Evolutionary conservation across 2,888 invertebrate genomes (phyloP).

Genomic region (Brachycybe producta): DNA sequence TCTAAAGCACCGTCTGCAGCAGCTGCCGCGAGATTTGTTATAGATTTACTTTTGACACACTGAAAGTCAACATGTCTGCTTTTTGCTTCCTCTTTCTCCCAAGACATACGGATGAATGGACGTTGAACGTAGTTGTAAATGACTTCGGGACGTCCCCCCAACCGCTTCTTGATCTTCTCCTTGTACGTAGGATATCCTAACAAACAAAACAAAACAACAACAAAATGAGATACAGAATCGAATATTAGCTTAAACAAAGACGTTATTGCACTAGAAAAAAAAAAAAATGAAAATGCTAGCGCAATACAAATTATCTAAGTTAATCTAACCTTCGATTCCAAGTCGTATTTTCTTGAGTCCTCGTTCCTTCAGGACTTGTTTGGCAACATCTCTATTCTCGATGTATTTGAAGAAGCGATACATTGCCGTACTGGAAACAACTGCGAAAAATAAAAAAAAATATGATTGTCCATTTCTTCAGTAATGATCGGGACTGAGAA

Average conservation of each 20-base stretch:
- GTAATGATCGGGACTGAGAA: too few relatives aligned
- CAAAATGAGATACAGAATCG: too few relatives aligned
- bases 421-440: constrained; percentile 86
- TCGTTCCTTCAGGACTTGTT: constrained; percentile 88
- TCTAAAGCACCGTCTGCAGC: constrained; percentile 76
- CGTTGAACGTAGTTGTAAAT: constrained; percentile 99
- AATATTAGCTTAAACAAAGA: too few relatives aligned
- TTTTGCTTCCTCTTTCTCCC: constrained; percentile 99
- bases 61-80: constrained; percentile 98
- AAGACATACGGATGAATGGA: constrained; percentile 97
- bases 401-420: constrained; percentile 99
- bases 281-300: not conserved
- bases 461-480: not conserved
- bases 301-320: not conserved
- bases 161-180: constrained; percentile 90
- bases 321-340: constrained; percentile 73
- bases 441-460: too few relatives aligned
- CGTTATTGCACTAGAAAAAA: not conserved
- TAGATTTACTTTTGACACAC: constrained; percentile 94
- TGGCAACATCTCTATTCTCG: constrained; percentile 97
- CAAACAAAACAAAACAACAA: constrained; percentile 8
- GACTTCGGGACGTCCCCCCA: constrained; percentile 89
- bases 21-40: constrained; percentile 89
- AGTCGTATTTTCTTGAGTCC: constrained; percentile 96
- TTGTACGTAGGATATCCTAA: constrained; percentile 92